phyloP scores from a whole-genome alignment of 1,140 invertebrate species.

The Trissolcus basalis region DNA sequence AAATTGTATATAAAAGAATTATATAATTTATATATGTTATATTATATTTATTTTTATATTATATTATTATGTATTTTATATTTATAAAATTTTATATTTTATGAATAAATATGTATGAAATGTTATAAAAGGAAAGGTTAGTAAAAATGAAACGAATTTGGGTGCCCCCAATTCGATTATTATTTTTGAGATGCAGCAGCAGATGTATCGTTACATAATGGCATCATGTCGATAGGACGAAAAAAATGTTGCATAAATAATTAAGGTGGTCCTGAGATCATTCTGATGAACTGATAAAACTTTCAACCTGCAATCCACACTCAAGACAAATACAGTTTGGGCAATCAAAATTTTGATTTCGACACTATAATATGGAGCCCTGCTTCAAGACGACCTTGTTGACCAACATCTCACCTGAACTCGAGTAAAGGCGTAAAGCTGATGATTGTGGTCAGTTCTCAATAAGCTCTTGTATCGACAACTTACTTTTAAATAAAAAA shows the following conservation, averaged over 20 bases:
- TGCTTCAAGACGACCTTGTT: constrained; percentile 54
- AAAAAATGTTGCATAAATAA: not conserved
- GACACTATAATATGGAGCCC: constrained; percentile 31
- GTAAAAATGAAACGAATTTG: too few species aligned
- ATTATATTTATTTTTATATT: too few species aligned
- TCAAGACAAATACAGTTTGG: constrained; percentile 35
- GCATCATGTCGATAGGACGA: too few species aligned
- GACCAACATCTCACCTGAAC: constrained; percentile 53
- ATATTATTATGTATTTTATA: too few species aligned
- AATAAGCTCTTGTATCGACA: constrained; percentile 54
- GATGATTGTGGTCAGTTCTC: constrained; percentile 55
- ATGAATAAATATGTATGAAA: too few species aligned
- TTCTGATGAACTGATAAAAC: not conserved
- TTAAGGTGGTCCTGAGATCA: not conserved
- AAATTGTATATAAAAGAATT: too few species aligned
- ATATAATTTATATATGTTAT: too few species aligned
- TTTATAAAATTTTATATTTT: too few species aligned
- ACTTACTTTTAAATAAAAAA: constrained; percentile 35
- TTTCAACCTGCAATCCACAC: constrained; percentile 8
- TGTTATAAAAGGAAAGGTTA: too few species aligned
- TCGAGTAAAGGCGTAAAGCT: constrained; percentile 48
- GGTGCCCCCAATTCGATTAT: too few species aligned
- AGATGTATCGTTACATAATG: too few species aligned
- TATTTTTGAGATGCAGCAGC: too few species aligned
- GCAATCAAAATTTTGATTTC: constrained; percentile 50